Percentiles rank a stretch among this genome's conserved stretches.
Conservation (phyloP, 1,140 invertebrate species). For the Rhynchophorus ferrugineus region DNA sequence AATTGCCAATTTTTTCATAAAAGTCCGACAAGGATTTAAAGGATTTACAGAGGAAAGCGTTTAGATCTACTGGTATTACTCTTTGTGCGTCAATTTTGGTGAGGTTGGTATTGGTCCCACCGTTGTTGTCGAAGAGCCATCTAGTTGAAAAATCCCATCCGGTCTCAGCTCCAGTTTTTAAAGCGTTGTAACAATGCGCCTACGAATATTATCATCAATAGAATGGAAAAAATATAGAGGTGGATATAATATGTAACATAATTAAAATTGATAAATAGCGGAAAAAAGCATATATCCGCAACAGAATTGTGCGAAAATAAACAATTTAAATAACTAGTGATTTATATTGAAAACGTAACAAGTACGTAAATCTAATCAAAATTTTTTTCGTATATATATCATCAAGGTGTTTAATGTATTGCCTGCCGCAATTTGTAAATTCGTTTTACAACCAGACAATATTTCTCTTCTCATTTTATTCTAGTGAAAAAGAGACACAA, state of each 20-base stretch:
- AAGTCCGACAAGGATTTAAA: conserved; percentile 50
- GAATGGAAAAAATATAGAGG: background rate
- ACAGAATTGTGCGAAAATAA: too few species aligned
- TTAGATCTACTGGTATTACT: conserved; percentile 79
- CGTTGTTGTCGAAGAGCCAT: conserved; percentile 61
- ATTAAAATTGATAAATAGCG: too few species aligned
- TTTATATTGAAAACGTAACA: too few species aligned
- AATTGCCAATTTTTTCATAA: conserved; percentile 44
- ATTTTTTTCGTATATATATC: too few species aligned
- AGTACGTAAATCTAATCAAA: too few species aligned
- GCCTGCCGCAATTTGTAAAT: too few species aligned
- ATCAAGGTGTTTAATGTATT: too few species aligned
- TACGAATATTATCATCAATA: conserved; percentile 1
- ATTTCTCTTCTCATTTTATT: too few species aligned
- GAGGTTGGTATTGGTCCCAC: conserved; percentile 45
- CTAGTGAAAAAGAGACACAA: too few species aligned
- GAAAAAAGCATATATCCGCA: too few species aligned
- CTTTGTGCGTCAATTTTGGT: conserved; percentile 51
- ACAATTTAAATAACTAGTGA: too few species aligned
- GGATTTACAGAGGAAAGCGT: conserved; percentile 65
- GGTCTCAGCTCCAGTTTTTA: conserved; percentile 74
- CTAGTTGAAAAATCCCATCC: conserved; percentile 83
- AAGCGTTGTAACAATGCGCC: conserved; percentile 39
- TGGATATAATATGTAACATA: background rate
- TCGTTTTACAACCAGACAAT: too few species aligned